phyloP scores from a whole-genome alignment of 2,113 vertebrate species.

The Ranitomeya variabilis region DNA sequence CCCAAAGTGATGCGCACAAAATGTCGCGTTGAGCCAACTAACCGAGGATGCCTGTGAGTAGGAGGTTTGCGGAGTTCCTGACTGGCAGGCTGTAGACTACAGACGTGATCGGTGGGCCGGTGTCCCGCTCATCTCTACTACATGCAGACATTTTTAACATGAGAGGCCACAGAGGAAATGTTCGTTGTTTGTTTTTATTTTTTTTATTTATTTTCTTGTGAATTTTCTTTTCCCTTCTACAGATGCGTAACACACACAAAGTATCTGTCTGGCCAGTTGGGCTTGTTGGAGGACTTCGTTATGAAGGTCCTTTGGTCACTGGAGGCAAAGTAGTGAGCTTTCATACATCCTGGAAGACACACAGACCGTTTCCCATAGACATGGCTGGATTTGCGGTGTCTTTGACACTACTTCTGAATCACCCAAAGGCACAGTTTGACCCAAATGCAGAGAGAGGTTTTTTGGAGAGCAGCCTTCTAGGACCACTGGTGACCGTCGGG shows the following conservation, averaged over 20 bases:
- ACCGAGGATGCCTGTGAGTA: too few relatives aligned
- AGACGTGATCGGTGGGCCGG: too few relatives aligned
- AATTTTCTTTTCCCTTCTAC: conserved; percentile 51
- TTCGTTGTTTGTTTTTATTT: too few relatives aligned
- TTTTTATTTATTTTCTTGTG: too few relatives aligned
- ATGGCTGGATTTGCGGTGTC: conserved; percentile 90
- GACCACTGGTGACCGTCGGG: conserved; percentile 81
- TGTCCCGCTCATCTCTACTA: too few relatives aligned
- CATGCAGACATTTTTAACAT: too few relatives aligned
- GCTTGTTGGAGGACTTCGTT: conserved; percentile 87
- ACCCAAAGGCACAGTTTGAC: conserved; percentile 80
- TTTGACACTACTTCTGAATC: conserved; percentile 77
- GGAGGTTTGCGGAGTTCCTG: too few relatives aligned
- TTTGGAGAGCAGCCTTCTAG: conserved; percentile 87
- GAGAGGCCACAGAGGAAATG: too few relatives aligned
- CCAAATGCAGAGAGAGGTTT: conserved; percentile 83
- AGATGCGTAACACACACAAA: conserved; percentile 86
- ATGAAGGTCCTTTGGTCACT: conserved; percentile 84
- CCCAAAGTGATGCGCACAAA: too few relatives aligned
- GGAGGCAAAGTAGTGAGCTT: conserved; percentile 85
- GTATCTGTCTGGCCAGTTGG: conserved; percentile 92
- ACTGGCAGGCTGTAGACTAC: too few relatives aligned
- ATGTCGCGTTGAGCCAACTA: too few relatives aligned
- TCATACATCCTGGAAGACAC: conserved; percentile 88
- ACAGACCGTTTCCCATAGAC: conserved; percentile 86